phyloP scores from a whole-genome alignment of 1,140 invertebrate genomes.

The Acromyrmex echinatior region DNA sequence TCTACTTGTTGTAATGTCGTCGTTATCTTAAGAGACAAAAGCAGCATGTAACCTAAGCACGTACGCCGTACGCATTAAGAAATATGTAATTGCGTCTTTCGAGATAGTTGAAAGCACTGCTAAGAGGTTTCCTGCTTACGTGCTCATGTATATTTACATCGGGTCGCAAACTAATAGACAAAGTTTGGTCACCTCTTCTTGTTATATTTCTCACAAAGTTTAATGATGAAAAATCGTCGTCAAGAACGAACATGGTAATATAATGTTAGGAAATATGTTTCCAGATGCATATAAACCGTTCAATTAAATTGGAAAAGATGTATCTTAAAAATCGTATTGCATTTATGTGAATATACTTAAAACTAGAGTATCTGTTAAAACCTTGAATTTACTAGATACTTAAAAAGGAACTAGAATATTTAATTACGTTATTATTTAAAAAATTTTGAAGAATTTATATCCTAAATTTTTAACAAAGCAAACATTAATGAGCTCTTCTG shows the following conservation, averaged over 20 bases:
- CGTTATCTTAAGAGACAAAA: conserved; percentile 13
- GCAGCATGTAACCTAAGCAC: conserved; percentile 22
- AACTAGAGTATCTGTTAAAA: too few species aligned
- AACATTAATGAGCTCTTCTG: conserved; percentile 2
- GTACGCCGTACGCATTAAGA: conserved; percentile 35
- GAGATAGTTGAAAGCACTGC: conserved; percentile 15
- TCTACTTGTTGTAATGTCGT: background rate
- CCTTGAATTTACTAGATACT: background rate
- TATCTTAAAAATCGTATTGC: background rate
- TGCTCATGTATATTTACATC: conserved; percentile 29
- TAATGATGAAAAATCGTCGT: conserved; percentile 37
- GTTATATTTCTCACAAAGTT: background rate
- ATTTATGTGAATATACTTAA: background rate
- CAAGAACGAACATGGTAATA: background rate
- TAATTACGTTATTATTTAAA: background rate
- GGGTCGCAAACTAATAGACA: conserved; percentile 38
- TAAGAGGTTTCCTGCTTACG: conserved; percentile 46
- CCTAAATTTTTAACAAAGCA: background rate
- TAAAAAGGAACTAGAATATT: conserved; percentile 2
- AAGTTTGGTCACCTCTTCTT: conserved; percentile 38
- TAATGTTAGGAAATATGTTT: conserved; percentile 12
- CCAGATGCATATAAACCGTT: background rate
- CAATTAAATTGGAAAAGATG: background rate
- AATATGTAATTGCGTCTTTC: conserved; percentile 56
- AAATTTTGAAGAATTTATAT: background rate